Base-by-base conservation (phyloP, 2,113 vertebrate genomes). In the Pterophyllum scalare region DNA sequence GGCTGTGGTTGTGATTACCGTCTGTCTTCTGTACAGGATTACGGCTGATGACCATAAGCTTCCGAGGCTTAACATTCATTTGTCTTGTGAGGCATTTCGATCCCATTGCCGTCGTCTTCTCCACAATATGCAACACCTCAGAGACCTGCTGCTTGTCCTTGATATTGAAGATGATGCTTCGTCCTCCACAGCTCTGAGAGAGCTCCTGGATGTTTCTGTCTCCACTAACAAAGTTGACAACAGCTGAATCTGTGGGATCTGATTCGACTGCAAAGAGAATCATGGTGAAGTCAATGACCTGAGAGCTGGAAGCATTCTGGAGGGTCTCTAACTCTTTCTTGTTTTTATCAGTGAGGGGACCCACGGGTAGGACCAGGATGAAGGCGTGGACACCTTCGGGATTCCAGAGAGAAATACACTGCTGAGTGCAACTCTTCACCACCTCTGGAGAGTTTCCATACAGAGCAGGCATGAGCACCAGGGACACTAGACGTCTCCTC, bases 381-480 rank as follows among this genome's bases (percentile, higher is more conserved):
- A 90, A 88, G 40, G 77, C 81, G 31, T 90, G 40, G 46, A 87
- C 28, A 1, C 81, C 81, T 6, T 82, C 22, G 1, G 76, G 83
- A 7, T 20, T 72, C 84, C 59, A 88, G 35, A 84, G 79, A n/a
- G 59, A 75, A 33, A 86, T 3, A 3, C 22, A 49, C 8, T 52
- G 28, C 0, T 11, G 2, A 11, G 33, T 74, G 19, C 81, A 56
- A 5, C 8, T 28, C 38, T 3, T 61, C 0, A 28, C 80, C 35
- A 1, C 17, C 1, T 77, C 59, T 0, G 43, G 12, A n/a, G 54
- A 38, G 56, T 80, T 86, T 75, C 81, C 64, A 64, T 60, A 40
- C 76, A 83, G 64, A 40, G 59, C 56, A 33, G 88, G 86, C 58
- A 91, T 84, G 33, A 76, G 33, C 0, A 87, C 72, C 60, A 91